Evolutionary conservation across 2,113 vertebrate species (phyloP).

Genomic region (Pygoscelis adeliae): DNA sequence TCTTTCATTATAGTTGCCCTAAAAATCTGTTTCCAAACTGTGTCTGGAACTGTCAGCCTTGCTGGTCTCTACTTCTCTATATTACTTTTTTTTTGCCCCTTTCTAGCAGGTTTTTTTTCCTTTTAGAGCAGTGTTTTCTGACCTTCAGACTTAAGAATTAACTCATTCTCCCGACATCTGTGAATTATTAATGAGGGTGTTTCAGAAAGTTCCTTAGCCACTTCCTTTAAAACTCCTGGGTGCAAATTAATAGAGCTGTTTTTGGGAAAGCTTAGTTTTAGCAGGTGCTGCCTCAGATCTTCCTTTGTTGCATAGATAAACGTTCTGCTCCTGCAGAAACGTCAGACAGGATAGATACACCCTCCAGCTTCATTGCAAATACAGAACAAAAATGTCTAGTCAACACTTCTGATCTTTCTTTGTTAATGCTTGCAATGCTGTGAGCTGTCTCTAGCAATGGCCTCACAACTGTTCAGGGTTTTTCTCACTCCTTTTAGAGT

Average conservation of each 20-base stretch:
- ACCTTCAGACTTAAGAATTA: conserved; percentile 61
- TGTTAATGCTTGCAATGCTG: conserved; percentile 3
- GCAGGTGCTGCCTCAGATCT: conserved; percentile 62
- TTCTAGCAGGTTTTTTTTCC: background rate
- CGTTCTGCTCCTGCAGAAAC: conserved; percentile 23
- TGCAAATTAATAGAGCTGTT: conserved; percentile 61
- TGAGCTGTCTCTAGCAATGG: conserved; percentile 21
- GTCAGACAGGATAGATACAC: conserved; percentile 45
- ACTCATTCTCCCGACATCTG: conserved; percentile 39
- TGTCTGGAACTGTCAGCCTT: conserved; percentile 4
- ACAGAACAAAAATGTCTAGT: conserved; percentile 63
- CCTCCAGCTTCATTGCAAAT: conserved; percentile 56
- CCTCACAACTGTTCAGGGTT: background rate
- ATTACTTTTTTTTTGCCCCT: background rate
- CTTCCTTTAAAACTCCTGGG: conserved; percentile 57
- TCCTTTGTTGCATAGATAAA: conserved; percentile 57
- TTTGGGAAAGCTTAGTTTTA: conserved; percentile 62
- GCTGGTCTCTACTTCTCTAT: background rate
- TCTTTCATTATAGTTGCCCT: background rate
- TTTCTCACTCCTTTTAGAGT: background rate
- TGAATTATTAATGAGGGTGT: conserved; percentile 60
- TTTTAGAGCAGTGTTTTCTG: conserved; percentile 43
- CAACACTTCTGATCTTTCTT: conserved; percentile 64
- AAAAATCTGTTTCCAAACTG: conserved; percentile 23
- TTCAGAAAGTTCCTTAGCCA: conserved; percentile 58